Evolutionary conservation across 2,113 vertebrate genomes (phyloP).

Genomic region (Echinops telfairi): DNA sequence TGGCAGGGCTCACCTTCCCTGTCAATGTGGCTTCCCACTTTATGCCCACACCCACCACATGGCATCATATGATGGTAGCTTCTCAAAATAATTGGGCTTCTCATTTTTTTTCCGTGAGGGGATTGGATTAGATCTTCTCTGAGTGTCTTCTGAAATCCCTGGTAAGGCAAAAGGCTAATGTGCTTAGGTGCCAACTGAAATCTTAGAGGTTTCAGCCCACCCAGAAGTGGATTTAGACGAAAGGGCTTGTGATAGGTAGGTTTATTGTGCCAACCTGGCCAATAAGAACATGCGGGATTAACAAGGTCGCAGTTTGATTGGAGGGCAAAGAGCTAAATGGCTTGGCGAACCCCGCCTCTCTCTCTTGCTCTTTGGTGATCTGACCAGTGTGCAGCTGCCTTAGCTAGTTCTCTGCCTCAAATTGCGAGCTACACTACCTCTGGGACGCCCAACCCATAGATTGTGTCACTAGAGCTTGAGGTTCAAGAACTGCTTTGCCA

Average conservation of each 20-base stretch:
- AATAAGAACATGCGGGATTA: too few relatives aligned
- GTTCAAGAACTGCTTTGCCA: too few relatives aligned
- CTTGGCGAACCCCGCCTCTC: too few relatives aligned
- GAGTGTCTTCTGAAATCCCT: not conserved
- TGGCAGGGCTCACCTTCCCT: not conserved
- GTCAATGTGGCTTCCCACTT: not conserved
- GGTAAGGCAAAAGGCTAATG: not conserved
- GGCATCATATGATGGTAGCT: fast-evolving
- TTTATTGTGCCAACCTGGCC: too few relatives aligned
- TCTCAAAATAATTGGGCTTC: not conserved
- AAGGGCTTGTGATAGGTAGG: not conserved
- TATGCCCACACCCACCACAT: fast-evolving
- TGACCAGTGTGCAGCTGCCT: too few relatives aligned
- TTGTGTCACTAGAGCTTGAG: too few relatives aligned
- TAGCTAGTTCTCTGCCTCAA: too few relatives aligned
- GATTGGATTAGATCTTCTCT: not conserved
- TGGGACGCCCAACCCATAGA: too few relatives aligned
- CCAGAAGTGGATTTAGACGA: not conserved
- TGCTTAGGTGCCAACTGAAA: not conserved
- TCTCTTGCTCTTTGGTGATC: too few relatives aligned
- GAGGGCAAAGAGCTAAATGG: too few relatives aligned
- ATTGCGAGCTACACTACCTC: too few relatives aligned
- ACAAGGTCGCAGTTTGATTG: too few relatives aligned
- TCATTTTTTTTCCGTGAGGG: not conserved
- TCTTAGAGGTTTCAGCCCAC: not conserved